Percentiles rank a stretch among this genome's conserved stretches.
These are phyloP conservation scores for Pocillopora verrucosa DNA, from an alignment of 64 coral and sea anemone genomes.

Conservation along the genomic window DNA sequence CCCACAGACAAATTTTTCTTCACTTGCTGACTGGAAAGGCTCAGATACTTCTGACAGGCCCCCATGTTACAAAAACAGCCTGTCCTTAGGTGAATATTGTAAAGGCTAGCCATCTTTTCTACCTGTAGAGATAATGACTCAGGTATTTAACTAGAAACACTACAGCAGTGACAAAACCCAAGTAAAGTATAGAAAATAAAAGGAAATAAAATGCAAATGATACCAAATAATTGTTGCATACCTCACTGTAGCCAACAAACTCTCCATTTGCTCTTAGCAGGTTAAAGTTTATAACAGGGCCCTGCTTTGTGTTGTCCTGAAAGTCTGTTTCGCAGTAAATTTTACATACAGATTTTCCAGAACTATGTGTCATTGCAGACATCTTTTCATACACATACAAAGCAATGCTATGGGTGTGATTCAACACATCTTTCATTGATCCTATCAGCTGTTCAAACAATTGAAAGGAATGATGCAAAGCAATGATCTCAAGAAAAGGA, in stretches of 20 bases:
- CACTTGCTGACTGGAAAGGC: conserved; percentile 73
- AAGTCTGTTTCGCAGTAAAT: conserved; percentile 85
- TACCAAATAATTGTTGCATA: neutral
- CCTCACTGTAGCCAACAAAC: conserved; percentile 96
- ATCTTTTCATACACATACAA: conserved; percentile 74
- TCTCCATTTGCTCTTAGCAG: conserved; percentile 78
- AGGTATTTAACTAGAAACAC: neutral
- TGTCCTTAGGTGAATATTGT: conserved; percentile 90
- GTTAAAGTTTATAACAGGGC: conserved; percentile 94
- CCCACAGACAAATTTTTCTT: conserved; percentile 72
- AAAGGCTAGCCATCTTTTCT: conserved; percentile 88
- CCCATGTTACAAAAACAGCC: conserved; percentile 97
- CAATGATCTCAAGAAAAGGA: conserved; percentile 88
- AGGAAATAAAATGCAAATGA: neutral
- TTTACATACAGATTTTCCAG: conserved; percentile 52
- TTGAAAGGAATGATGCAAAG: conserved; percentile 75
- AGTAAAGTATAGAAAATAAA: neutral
- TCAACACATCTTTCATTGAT: conserved; percentile 48
- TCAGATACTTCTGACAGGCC: conserved; percentile 74
- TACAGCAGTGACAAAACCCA: neutral
- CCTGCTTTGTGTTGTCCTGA: conserved; percentile 51
- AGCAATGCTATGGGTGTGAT: conserved; percentile 83
- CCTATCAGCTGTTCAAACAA: conserved; percentile 59
- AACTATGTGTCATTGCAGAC: conserved; percentile 72
- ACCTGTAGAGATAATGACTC: conserved; percentile 58